Evolutionary conservation across 2,113 vertebrate species (phyloP), one percentile per base, ranked within the genome.

Genomic region (Chaetodon auriga): DNA sequence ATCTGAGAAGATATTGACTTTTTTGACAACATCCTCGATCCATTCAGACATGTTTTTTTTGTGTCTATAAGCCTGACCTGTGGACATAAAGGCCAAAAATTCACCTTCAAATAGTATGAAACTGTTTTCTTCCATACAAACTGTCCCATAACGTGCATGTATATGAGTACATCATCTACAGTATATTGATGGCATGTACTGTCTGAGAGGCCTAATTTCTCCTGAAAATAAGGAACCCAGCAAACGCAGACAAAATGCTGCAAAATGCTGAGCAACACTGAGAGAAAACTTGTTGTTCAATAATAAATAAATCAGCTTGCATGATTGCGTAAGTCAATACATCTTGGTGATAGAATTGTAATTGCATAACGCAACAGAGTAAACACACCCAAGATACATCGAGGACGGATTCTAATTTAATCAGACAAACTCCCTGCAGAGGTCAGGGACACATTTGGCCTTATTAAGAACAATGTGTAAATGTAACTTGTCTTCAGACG

Each of bases 361-460:
- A 85, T 72, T 80, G 73, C 63, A 65, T 48, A 73, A 57, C 19
- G 0, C 46, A 65, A 2, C 7, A 18, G 19, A 30, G 70, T 65
- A 70, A 83, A 85, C 62, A 62, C 43, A 55, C 7, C 23, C 7
- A 21, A 55, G 58, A 78, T 58, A 30, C 63, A 66, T 35, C 4
- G 15, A 60, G 73, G 77, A 55, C 4, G 57, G 68, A 23, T 45
- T 63, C 35, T 61, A 81, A 90, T 85, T 51, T 9, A 71, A 87
- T 87, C 55, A 83, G 68, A 78, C 68, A 7, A 79, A 63, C 55
- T 63, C 55, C 21, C 12, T 58, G 43, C 19, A 64, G 80, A 90
- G 88, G 85, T 83, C 58, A 81, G 18, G 78, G 76, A 72, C 83
- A 75, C 85, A 57, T 60, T 81, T 71, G 72, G 76, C 85, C 72